Base-by-base conservation (phyloP, 1,140 invertebrate genomes). In the Saccostrea cuccullata region DNA sequence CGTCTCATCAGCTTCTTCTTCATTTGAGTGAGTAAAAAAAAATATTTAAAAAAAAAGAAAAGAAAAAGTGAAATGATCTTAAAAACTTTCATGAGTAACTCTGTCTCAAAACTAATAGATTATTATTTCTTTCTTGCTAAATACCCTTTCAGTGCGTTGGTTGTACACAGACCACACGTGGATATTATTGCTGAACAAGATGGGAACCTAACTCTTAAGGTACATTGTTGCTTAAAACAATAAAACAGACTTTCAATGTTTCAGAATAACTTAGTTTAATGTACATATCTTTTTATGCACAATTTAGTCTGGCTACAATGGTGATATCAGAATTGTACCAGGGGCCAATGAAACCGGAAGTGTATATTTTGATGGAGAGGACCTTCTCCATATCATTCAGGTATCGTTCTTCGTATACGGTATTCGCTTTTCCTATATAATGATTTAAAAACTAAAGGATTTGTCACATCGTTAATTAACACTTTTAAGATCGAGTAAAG, bases 281-380 rank as follows among this genome's bases (percentile, higher is more conserved):
- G 47, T 20, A 64, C 17, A 20, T 64, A 64, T 2, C 5, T 20
- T 64, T 64, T 20, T 64, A 20, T 64, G 13, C 1, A 20, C 58
- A 64, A 64, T 30, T 15, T 73, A 73, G 70, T 73, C 70, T 30
- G 70, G 88, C 36, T 23, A 55, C 36, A 67, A 87, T 87, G 90
- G 90, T 1, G 73, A 88, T 26, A 86, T 91, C 2, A 85, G n/a
- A 13, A 40, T 91, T 20, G 55, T 36, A 40, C 70, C 70, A 15
- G 70, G 30, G 15, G 26, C 60, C 20, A 86, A 88, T 26, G 56
- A 40, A 47, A 87, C 83, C 47, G 89, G 86, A 15, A 89, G 82
- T 4, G 86, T 91, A 3, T 87, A 89, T 47, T 87, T 91, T 73
- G 90, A 91, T 15, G 87, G 87, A 2, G 90, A 91, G 36, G 90